A percentile compares a stretch with the other conserved stretches of the same genome.
Conservation (phyloP, 2,113 vertebrate genomes). For the Romanogobio albipinnatus region DNA sequence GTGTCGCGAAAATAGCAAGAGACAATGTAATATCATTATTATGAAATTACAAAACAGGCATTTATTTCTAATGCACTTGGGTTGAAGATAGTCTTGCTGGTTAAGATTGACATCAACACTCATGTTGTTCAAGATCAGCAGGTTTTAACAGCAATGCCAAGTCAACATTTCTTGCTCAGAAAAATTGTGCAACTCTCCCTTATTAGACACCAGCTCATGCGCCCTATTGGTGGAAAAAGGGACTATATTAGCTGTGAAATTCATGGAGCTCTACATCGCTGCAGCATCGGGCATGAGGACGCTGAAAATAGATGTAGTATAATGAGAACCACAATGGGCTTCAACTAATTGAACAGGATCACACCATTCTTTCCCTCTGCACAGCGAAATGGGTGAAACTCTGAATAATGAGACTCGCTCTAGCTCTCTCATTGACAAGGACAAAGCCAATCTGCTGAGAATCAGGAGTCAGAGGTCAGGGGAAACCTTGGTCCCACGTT, state of each 20-base stretch:
- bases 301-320: conserved; percentile 32
- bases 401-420: conserved; percentile 59
- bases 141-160: neutral
- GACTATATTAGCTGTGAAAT: conserved; percentile 26
- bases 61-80: neutral
- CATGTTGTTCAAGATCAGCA: neutral
- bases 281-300: conserved; percentile 17
- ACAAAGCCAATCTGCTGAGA: conserved; percentile 78
- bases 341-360: conserved; percentile 47
- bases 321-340: conserved; percentile 18
- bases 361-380: conserved; percentile 51
- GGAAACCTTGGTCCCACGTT: conserved; percentile 70
- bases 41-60: neutral
- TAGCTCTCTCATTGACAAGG: conserved; percentile 73
- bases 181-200: neutral
- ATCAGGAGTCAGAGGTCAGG: conserved; percentile 72
- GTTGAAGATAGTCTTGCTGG: neutral
- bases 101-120: neutral
- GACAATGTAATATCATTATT: neutral
- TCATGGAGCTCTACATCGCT: conserved; percentile 23
- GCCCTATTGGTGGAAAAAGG: conserved; percentile 2
- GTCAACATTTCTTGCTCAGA: neutral
- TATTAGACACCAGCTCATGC: neutral
- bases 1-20: too few relatives aligned
- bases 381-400: conserved; percentile 39